A percentile compares a stretch with the other conserved stretches of the same genome.
phyloP scores from a whole-genome alignment of 1,140 invertebrate genomes.

The Leptinotarsa undecemlineata region DNA sequence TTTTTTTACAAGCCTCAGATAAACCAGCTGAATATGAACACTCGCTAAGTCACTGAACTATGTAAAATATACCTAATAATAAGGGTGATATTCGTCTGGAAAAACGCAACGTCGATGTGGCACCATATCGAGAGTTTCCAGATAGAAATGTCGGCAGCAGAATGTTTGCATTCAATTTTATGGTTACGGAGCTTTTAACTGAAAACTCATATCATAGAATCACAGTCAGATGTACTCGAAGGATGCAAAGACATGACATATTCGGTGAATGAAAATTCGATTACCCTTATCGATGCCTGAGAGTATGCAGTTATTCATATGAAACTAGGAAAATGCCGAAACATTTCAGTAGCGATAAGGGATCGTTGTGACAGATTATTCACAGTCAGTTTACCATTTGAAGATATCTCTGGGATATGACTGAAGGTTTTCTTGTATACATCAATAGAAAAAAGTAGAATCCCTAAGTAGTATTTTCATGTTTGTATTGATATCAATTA shows the following conservation, averaged over 20 bases:
- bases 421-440: too few relatives aligned
- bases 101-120: neutral
- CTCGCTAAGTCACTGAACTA: too few relatives aligned
- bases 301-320: neutral
- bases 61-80: neutral
- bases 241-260: neutral
- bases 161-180: slow-evolving; percentile 3
- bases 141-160: slow-evolving; percentile 2
- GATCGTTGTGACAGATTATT: too few relatives aligned
- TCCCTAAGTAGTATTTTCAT: too few relatives aligned
- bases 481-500: too few relatives aligned
- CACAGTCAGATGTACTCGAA: neutral
- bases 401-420: too few relatives aligned
- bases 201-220: neutral
- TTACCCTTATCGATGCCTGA: neutral
- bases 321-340: too few relatives aligned
- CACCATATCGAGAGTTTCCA: neutral
- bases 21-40: too few relatives aligned
- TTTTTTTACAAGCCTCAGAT: too few relatives aligned
- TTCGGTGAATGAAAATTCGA: neutral
- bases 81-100: neutral
- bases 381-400: too few relatives aligned
- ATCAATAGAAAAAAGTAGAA: too few relatives aligned
- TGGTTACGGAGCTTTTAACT: slow-evolving; percentile 2
- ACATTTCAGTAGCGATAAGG: too few relatives aligned